A percentile compares a stretch with the other conserved stretches of the same genome.
Evolutionary conservation across 2,888 invertebrate genomes (phyloP).

Genomic region (Colletes collaris): DNA sequence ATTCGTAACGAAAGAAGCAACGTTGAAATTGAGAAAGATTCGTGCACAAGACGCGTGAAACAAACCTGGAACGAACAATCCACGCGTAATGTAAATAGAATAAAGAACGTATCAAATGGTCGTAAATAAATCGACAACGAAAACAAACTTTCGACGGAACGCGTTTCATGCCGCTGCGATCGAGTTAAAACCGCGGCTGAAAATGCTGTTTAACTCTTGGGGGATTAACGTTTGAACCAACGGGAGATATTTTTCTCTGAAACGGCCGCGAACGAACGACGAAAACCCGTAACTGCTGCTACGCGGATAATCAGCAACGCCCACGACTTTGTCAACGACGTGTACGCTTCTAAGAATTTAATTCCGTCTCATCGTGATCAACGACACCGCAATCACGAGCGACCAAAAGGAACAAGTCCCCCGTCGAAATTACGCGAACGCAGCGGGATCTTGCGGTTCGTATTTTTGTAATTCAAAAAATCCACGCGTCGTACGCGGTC

Average conservation of each 20-base stretch:
- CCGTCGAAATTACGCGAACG: conserved; percentile 1
- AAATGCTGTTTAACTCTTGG: background rate
- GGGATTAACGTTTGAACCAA: conserved; percentile 12
- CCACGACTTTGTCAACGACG: conserved; percentile 13
- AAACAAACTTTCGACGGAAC: background rate
- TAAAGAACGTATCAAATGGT: background rate
- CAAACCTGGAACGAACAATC: too few relatives aligned
- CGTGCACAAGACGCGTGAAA: too few relatives aligned
- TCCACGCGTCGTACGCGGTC: too few relatives aligned
- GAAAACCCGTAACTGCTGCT: conserved; percentile 20
- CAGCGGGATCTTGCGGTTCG: background rate
- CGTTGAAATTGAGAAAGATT: too few relatives aligned
- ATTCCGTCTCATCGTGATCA: conserved; percentile 37
- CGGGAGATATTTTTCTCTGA: background rate
- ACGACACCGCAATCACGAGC: background rate
- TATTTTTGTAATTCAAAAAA: background rate
- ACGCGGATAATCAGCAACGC: conserved; percentile 2
- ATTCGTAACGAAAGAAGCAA: too few relatives aligned
- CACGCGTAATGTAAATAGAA: too few relatives aligned
- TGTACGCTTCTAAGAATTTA: conserved; percentile 21
- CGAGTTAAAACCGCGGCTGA: conserved; percentile 1
- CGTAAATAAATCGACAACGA: conserved; percentile 7
- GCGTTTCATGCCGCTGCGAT: background rate
- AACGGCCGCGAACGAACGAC: background rate
- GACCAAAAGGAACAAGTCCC: background rate